A percentile compares a stretch with the other conserved stretches of the same genome.
These are phyloP conservation scores for Camelus bactrianus DNA, from an alignment of 2,113 vertebrate species.

Conservation along the genomic window DNA sequence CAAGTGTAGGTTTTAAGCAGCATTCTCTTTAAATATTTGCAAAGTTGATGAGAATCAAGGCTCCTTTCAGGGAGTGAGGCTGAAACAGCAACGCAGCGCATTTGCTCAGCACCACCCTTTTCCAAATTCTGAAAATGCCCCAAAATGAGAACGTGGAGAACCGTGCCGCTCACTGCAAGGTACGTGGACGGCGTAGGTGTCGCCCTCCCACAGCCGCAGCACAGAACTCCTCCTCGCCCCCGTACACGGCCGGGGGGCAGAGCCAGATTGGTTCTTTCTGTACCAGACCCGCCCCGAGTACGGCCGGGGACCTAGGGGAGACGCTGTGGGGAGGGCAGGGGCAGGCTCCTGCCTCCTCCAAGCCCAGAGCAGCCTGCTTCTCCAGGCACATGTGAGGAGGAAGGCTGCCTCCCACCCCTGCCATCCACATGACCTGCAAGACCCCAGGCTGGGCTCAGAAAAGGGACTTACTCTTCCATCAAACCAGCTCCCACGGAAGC, in stretches of 20 bases:
- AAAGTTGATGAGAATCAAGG: background rate
- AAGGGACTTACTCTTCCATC: no score
- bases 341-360: background rate
- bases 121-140: background rate
- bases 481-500: no score
- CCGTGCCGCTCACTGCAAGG: background rate
- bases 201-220: background rate
- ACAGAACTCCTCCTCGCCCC: no score
- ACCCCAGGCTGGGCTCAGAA: background rate
- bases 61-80: background rate
- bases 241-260: background rate
- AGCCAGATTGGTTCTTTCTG: background rate
- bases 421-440: rapidly evolving
- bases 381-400: background rate
- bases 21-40: background rate
- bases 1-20: background rate
- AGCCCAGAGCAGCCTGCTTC: background rate
- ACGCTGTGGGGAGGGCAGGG: rapidly evolving
- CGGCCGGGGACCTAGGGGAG: background rate
- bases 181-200: background rate
- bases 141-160: background rate
- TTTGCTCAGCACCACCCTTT: background rate
- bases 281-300: rapidly evolving
- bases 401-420: rapidly evolving
- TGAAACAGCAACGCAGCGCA: background rate